Evolutionary conservation across 2,797 vertebrate genomes (phyloP).

Genomic region (Nasua narica): DNA sequence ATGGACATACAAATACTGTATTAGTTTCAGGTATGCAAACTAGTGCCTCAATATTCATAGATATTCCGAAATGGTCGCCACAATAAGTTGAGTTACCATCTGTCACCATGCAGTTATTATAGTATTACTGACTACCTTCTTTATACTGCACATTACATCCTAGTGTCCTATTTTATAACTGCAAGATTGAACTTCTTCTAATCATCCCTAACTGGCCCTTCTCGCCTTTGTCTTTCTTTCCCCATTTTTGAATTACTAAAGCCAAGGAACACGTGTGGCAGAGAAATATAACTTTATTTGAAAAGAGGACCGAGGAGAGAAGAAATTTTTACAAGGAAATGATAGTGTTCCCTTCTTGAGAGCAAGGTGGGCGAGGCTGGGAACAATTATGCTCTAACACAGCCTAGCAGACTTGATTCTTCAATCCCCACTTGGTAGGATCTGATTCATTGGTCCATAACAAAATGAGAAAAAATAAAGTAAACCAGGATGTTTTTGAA

Average conservation of each 20-base stretch:
- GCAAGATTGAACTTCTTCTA: neutral
- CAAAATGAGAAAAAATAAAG: neutral
- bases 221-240: neutral
- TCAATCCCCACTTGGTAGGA: neutral
- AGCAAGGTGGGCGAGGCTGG: neutral
- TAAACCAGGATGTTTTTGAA: neutral
- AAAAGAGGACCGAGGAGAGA: neutral
- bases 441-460: neutral
- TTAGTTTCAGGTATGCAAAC: neutral
- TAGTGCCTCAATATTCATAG: neutral
- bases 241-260: neutral
- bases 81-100: neutral
- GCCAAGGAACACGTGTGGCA: neutral
- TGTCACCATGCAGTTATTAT: neutral
- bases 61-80: neutral
- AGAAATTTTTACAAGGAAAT: neutral
- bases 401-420: neutral
- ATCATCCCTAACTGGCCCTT: neutral
- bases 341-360: neutral
- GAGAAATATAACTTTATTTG: neutral
- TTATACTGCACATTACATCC: neutral
- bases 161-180: neutral
- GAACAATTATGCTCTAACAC: neutral
- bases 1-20: neutral
- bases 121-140: neutral